phyloP scores from a whole-genome alignment of 2,797 vertebrate species.

The Chiroxiphia lanceolata region DNA sequence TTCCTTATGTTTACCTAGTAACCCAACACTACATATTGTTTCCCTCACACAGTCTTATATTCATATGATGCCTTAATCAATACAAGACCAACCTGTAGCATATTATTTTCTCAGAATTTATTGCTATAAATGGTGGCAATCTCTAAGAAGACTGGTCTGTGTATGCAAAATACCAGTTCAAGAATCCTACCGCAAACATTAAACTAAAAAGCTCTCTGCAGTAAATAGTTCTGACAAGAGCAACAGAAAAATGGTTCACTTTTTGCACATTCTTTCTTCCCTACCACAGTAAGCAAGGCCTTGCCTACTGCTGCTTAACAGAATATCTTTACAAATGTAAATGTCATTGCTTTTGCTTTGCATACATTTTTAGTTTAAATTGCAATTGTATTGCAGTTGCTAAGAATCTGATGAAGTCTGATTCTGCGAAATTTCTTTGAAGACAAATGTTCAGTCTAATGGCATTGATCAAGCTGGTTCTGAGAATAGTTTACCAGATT shows the following conservation, averaged over 20 bases:
- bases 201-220: neutral
- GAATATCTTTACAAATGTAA: slow-evolving; percentile 10
- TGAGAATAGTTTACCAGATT: neutral
- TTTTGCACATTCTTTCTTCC: neutral
- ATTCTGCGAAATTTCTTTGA: neutral
- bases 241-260: neutral
- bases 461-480: neutral
- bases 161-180: neutral
- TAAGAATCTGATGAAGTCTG: neutral
- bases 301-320: neutral
- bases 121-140: neutral
- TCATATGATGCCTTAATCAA: neutral
- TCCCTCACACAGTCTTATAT: neutral
- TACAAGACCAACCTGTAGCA: neutral
- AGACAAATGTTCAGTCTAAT: neutral
- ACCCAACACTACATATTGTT: neutral
- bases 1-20: neutral
- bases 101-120: neutral
- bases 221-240: neutral
- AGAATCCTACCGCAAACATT: neutral
- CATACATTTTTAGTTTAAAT: neutral
- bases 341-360: neutral
- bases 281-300: neutral
- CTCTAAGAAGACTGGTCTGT: neutral
- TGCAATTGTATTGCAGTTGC: neutral